Evolutionary conservation across 1,140 invertebrate species (phyloP), one percentile per base, ranked within the genome.

Genomic region (Temnothorax longispinosus): DNA sequence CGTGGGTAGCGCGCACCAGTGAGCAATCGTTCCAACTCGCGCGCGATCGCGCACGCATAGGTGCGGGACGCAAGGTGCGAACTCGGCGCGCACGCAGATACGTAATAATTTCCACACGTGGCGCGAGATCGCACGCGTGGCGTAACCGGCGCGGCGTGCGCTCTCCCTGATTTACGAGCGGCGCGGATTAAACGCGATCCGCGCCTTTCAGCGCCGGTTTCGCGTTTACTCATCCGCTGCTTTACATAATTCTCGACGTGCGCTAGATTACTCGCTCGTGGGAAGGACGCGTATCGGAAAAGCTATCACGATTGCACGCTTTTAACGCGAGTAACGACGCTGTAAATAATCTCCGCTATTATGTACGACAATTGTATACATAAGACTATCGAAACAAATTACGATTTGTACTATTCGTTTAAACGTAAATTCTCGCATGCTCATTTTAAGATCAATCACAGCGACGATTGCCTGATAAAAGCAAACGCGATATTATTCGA

Each of bases 41-140:
- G 3, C n/a, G 21, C 38, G 3, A 60, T 21, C 27, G 35, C 27
- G 44, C 15, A 4, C n/a, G 52, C 35, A 10, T 18, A 54, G 15
- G 18, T 41, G 32, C 64, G 50, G n/a, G 69, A 64, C 21, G 47
- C 89, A 64, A 77, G 88, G 87, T 85, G 87, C 80, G 69, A 75
- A 88, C 15, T n/a, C 7, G 8, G 67, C 62, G 89, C 74, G 89
- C 86, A 72, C 64, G 76, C 56, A 82, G 74, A 58, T 86, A 86
- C 78, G 75, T 41, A 62, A 90, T 90, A 90, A 90, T 90, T 71
- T 88, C 75, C 52, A 47, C 86, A 85, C 89, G 86, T 90, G 85
- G 84, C 44, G 41, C 27, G 32, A 41, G 27, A 41, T 44, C 38
- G 27, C 13, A 6, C 15, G 52, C 38, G 52, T 60, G 54, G 38